These are phyloP conservation scores for Pseudomyrmex dendroicus DNA, from an alignment of 1,140 invertebrate genomes.

Conservation along the genomic window DNA sequence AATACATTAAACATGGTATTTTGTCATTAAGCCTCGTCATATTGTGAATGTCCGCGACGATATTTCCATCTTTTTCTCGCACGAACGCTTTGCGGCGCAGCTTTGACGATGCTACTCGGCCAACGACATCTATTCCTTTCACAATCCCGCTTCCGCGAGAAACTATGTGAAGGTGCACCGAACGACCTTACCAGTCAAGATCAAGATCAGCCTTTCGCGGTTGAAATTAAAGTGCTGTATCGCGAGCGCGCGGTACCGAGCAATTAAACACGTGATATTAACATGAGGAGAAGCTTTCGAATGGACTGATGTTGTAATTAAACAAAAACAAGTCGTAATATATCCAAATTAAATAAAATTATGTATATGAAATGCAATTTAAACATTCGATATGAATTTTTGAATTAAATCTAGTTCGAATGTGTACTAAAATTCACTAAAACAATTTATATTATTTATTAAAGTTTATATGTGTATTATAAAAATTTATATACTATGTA, in stretches of 20 bases:
- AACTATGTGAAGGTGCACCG: conserved; percentile 42
- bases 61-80: neutral
- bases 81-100: neutral
- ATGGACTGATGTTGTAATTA: neutral
- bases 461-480: neutral
- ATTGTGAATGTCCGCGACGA: neutral
- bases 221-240: conserved; percentile 22
- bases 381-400: no score
- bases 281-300: neutral
- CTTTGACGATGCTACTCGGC: neutral
- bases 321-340: no score
- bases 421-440: no score
- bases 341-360: neutral
- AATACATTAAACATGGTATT: neutral
- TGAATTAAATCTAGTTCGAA: no score
- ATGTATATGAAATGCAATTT: no score
- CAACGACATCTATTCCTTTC: conserved; percentile 25
- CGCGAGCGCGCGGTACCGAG: neutral
- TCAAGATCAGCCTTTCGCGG: conserved; percentile 44
- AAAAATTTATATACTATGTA: neutral
- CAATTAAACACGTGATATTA: neutral
- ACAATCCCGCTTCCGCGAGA: conserved; percentile 41
- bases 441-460: neutral
- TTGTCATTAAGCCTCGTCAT: conserved; percentile 1
- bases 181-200: conserved; percentile 49